Base-by-base conservation (phyloP, 1,140 invertebrate genomes). In the Theocolax elegans region DNA sequence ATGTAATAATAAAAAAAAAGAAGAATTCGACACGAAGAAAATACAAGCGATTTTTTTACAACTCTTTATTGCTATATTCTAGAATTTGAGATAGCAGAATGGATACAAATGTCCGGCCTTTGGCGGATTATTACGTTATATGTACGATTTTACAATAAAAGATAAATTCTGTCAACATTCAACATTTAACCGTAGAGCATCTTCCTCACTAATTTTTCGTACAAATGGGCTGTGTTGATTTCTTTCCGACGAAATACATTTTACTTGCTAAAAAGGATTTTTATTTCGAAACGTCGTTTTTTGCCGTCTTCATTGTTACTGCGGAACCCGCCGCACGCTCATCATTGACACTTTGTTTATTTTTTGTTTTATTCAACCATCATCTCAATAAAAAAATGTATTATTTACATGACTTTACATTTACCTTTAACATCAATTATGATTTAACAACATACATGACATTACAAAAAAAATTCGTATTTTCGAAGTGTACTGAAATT, bases 111-210 rank as follows among this genome's bases (percentile, higher is more conserved):
- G 64, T 72, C n/a, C 71, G 63, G 49, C 29, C 27, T 35, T 72
- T 53, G 63, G 44, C 46, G 51, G 60, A 59, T 73, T 44, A 10
- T 60, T 51, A 60, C 42, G 17, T 40, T 62, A 65, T 53, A 49
- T 63, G 51, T 65, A 72, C 62, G 56, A 62, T 59, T 72, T 68
- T 74, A 66, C 40, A 44, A 53, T 65, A 29, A 63, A 64, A 74
- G 58, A 58, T 64, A 74, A 74, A 62, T 68, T 69, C 29, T 74
- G 54, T 69, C 56, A 72, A 74, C 71, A 72, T 69, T 58, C 46
- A 74, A 74, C 73, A 74, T 66, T 74, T 65, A 74, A 67, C 70
- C 69, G 46, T 67, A 74, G 42, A 74, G 31, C 62, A 62, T 35
- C 10, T 35, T 35, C 10, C 10, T 35, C 10, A 10, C 10, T 35